Conservation (phyloP, 2,888 invertebrate species). For the Eupithecia pulchellata region DNA sequence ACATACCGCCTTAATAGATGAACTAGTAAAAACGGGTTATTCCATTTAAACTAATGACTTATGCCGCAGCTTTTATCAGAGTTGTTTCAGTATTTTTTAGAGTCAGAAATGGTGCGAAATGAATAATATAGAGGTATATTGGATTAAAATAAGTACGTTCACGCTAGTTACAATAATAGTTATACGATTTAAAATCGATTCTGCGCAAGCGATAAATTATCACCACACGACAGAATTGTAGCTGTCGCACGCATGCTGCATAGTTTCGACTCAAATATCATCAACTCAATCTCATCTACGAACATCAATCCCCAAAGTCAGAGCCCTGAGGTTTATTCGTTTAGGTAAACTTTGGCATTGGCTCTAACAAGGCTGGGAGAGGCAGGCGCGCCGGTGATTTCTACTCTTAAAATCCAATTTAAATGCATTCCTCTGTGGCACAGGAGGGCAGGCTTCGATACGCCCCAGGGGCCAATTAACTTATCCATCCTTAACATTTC, state of each 20-base stretch:
- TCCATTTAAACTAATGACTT: not conserved
- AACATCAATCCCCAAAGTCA: constrained; percentile 8
- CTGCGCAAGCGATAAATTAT: not conserved
- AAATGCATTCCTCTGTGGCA: constrained; percentile 85
- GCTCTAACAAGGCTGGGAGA: constrained; percentile 82
- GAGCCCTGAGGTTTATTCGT: constrained; percentile 73
- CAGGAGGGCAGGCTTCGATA: constrained; percentile 76
- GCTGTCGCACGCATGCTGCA: not conserved
- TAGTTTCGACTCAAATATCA: not conserved
- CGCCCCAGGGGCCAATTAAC: constrained; percentile 83
- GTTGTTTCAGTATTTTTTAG: not conserved
- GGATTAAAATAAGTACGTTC: not conserved
- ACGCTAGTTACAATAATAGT: not conserved
- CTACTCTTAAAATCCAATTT: constrained; percentile 86
- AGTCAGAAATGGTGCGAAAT: not conserved
- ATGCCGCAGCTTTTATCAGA: not conserved
- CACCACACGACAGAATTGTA: not conserved
- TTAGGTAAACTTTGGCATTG: constrained; percentile 85
- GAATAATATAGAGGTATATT: not conserved
- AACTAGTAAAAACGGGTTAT: not conserved
- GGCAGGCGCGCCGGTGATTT: constrained; percentile 81
- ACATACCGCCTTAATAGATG: not conserved
- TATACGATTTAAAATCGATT: not conserved
- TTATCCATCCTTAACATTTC: constrained; percentile 85
- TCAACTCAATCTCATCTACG: not conserved